These are phyloP conservation scores for Sapajus apella DNA, from an alignment of 2,113 vertebrate genomes.

Conservation along the genomic window DNA sequence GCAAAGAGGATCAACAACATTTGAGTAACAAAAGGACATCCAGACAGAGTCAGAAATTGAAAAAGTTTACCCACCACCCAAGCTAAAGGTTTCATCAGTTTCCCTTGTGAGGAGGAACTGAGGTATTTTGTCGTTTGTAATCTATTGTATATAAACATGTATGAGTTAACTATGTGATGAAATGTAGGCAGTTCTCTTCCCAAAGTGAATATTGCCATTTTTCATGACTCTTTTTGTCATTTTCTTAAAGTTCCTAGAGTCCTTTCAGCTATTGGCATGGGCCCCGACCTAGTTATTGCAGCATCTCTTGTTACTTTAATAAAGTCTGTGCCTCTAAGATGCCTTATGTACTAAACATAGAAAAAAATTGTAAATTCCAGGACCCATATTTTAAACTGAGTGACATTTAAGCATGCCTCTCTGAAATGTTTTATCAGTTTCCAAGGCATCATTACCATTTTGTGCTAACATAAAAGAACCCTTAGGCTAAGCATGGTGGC, in stretches of 20 bases:
- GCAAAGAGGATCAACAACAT: neutral
- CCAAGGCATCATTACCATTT: neutral
- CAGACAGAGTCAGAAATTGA: neutral
- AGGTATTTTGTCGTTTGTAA: neutral
- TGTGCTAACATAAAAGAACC: neutral
- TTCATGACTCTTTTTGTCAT: neutral
- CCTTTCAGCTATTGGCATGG: neutral
- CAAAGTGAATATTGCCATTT: neutral
- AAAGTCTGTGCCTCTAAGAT: neutral
- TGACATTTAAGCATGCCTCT: neutral
- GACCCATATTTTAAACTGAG: neutral
- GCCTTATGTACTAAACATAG: neutral
- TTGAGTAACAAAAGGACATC: neutral
- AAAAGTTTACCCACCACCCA: neutral
- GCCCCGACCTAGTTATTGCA: neutral
- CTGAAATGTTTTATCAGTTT: neutral
- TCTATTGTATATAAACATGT: neutral
- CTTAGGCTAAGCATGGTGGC: too few species aligned
- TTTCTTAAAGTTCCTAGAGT: neutral
- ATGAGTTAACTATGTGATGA: neutral
- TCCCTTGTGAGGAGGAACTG: neutral
- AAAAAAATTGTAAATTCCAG: neutral
- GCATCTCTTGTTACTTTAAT: neutral
- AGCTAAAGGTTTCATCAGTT: neutral
- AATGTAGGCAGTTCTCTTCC: neutral